Base-by-base conservation (phyloP, 2,888 invertebrate species). In the Drosophila borborema region DNA sequence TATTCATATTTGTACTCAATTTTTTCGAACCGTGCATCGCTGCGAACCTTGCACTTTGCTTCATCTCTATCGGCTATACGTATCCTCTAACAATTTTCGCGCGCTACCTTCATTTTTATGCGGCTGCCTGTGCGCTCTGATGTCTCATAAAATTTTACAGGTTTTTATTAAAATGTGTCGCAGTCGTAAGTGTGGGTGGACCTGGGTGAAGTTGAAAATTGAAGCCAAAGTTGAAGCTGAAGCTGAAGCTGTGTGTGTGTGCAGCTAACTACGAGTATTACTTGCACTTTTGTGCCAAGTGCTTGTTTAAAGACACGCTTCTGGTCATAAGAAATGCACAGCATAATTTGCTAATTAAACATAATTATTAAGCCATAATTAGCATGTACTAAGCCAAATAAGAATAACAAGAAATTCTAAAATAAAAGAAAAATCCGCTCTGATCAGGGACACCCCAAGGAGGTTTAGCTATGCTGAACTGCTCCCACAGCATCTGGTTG, bases 351-450 rank as follows among this genome's bases (percentile, higher is more conserved):
- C 71, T 67, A 89, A 86, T 84, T 85, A 87, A 80, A 81, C 89
- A 81, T 74, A 71, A 85, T 89, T 85, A 87, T 85, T 73, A 81
- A 79, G 80, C 63, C 84, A 80, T 87, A 89, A 85, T 85, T 85
- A 87, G 89, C 82, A 81, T 72, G 54, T 74, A 72, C 72, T 80
- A 66, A 89, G 81, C 81, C 71, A 67, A 12, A 34, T n/a, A 49
- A 49, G 18, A 18, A 18, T 12, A 18, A 10, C 56, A 64, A 61
- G 46, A 40, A n/a, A 23, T 49, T n/a, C 14, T 12, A 3, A 2
- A 53, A 20, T 34, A 34, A 34, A 69, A 23, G 1, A 49, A n/a
- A 36, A 72, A 48, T 10, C 16, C 68, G 20, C 20, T 12, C 38
- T 45, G 41, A 58, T 40, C 49, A 18, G 34, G n/a, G 36, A 70